phyloP scores from a whole-genome alignment of 2,888 invertebrate species.

The Trissonchulus latispiculum region DNA sequence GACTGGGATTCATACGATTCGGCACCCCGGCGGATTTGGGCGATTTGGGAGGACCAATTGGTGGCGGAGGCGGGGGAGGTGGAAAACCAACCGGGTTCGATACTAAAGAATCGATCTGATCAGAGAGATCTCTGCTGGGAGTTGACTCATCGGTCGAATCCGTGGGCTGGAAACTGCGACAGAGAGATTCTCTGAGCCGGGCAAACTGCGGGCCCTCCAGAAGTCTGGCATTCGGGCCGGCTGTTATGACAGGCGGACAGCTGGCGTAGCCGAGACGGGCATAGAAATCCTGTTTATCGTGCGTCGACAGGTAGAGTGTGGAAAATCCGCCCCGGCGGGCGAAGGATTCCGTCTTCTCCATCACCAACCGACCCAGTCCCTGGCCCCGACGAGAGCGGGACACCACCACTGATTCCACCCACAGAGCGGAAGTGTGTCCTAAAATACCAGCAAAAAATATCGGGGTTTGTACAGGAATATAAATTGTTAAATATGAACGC shows the following conservation, averaged over 20 bases:
- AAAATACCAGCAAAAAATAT: too few species aligned
- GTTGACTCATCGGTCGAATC: too few species aligned
- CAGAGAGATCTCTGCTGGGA: too few species aligned
- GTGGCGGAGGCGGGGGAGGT: too few species aligned
- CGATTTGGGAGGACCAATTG: too few species aligned
- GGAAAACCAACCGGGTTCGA: too few species aligned
- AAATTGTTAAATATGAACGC: too few species aligned
- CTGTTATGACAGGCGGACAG: constrained; percentile 26
- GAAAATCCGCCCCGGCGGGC: constrained; percentile 36
- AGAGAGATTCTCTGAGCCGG: neutral
- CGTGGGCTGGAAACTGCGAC: too few species aligned
- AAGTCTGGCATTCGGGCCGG: constrained; percentile 25
- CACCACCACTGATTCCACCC: constrained; percentile 36
- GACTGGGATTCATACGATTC: too few species aligned
- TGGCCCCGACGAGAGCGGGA: constrained; percentile 36
- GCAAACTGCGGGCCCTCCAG: neutral
- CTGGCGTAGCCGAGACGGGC: constrained; percentile 41
- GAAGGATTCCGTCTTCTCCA: constrained; percentile 44
- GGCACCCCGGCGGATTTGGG: too few species aligned
- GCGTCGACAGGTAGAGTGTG: constrained; percentile 44
- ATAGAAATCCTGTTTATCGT: constrained; percentile 47
- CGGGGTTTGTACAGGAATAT: too few species aligned
- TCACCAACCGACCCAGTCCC: constrained; percentile 45
- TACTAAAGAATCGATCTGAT: too few species aligned
- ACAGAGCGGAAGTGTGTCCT: neutral